These are phyloP conservation scores for Eupithecia inturbata DNA, from an alignment of 2,888 invertebrate genomes.

Conservation along the genomic window DNA sequence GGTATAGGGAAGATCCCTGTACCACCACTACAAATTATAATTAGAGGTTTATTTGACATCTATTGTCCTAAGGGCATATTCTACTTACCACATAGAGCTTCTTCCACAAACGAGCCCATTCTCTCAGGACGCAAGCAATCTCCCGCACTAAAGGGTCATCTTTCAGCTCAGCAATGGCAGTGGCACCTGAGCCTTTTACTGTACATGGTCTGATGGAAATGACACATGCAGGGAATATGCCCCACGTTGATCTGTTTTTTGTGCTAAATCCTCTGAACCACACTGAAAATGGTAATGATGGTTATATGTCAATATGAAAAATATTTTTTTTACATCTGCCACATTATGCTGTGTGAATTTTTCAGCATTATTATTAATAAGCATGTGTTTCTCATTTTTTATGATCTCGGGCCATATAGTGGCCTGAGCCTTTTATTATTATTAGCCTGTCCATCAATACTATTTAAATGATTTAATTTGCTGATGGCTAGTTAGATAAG, in stretches of 20 bases:
- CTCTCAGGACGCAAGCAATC: constrained; percentile 94
- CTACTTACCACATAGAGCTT: constrained; percentile 93
- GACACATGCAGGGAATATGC: constrained; percentile 83
- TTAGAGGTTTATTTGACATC: background rate
- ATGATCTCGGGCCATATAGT: background rate
- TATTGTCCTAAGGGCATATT: background rate
- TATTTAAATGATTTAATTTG: background rate
- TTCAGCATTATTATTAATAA: background rate
- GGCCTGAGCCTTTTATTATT: background rate
- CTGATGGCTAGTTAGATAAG: background rate
- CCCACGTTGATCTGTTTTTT: constrained; percentile 84
- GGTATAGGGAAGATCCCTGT: background rate
- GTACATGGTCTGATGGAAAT: constrained; percentile 94
- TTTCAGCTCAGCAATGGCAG: constrained; percentile 93
- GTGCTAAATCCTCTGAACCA: constrained; percentile 96
- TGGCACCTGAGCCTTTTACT: constrained; percentile 89
- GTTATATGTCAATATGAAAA: background rate
- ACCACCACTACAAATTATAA: no score
- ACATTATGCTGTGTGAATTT: no score
- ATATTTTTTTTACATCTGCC: no score
- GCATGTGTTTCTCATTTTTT: background rate
- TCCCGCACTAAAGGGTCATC: constrained; percentile 96
- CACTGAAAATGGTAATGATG: constrained; percentile 74
- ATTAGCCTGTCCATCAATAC: background rate
- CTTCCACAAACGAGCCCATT: constrained; percentile 98